A percentile compares a stretch with the other conserved stretches of the same genome.
These are phyloP conservation scores for Antheraea assamensis DNA, from an alignment of 2,888 invertebrate genomes.

Conservation along the genomic window DNA sequence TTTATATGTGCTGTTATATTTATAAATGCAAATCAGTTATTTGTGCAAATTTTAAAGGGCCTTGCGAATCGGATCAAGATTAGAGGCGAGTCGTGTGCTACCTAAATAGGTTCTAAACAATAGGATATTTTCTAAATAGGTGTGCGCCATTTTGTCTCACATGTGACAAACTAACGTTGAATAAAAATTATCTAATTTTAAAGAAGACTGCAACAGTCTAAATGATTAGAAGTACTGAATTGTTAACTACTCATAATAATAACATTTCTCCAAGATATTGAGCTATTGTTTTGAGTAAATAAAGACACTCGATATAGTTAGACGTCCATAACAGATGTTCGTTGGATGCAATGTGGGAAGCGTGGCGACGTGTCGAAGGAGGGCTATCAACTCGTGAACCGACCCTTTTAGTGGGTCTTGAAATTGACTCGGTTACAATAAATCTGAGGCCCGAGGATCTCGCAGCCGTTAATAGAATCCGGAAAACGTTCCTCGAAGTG, in stretches of 20 bases:
- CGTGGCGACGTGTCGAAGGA: conserved; percentile 60
- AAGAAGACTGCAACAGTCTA: not conserved
- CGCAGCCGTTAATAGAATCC: conserved; percentile 34
- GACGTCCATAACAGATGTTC: conserved; percentile 39
- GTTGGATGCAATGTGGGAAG: conserved; percentile 61
- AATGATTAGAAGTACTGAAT: not conserved
- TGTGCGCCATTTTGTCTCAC: not conserved
- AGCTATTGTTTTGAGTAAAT: not conserved
- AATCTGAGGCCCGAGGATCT: conserved; percentile 60
- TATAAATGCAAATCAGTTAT: too few relatives aligned
- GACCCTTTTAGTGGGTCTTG: conserved; percentile 42
- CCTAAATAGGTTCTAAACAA: too few relatives aligned
- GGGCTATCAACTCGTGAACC: conserved; percentile 45
- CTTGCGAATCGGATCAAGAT: too few relatives aligned
- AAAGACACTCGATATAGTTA: not conserved
- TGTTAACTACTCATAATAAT: not conserved
- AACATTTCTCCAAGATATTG: not conserved
- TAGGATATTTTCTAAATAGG: too few relatives aligned
- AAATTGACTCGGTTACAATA: conserved; percentile 50
- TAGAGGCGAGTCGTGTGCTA: too few relatives aligned
- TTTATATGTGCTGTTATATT: too few relatives aligned
- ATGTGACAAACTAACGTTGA: not conserved
- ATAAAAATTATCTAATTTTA: not conserved
- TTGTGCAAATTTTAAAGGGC: too few relatives aligned
- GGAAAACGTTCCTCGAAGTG: conserved; percentile 16